Conservation (phyloP, 2,888 invertebrate genomes). For the Drosophila colorata region DNA sequence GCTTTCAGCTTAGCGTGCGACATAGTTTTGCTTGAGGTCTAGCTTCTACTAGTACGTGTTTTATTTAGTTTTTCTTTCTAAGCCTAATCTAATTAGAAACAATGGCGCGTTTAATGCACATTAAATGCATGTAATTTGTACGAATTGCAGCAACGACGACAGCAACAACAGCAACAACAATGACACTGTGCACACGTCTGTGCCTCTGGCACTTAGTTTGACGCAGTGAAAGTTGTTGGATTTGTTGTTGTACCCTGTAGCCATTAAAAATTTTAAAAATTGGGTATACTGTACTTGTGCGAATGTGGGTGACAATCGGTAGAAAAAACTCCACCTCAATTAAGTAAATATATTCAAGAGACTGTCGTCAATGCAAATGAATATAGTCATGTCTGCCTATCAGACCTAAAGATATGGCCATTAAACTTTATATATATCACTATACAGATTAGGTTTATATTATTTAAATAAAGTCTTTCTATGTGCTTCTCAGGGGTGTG, state of each 20-base stretch:
- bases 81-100: conserved; percentile 78
- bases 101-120: conserved; percentile 63
- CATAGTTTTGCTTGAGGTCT: conserved; percentile 67
- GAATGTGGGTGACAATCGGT: too few relatives aligned
- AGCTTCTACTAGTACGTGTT: conserved; percentile 44
- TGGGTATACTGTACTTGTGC: not conserved
- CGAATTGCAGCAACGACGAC: conserved; percentile 33
- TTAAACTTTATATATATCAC: too few relatives aligned
- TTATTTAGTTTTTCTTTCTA: conserved; percentile 14
- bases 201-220: conserved; percentile 43
- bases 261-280: not conserved
- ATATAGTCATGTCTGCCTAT: too few relatives aligned
- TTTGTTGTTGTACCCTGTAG: conserved; percentile 30
- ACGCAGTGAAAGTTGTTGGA: conserved; percentile 69
- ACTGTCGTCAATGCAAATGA: too few relatives aligned
- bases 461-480: too few relatives aligned
- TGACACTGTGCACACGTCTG: conserved; percentile 19
- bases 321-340: too few relatives aligned
- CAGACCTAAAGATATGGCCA: too few relatives aligned
- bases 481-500: too few relatives aligned
- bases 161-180: conserved; percentile 16
- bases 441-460: too few relatives aligned
- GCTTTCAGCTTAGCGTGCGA: conserved; percentile 61
- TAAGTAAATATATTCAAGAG: too few relatives aligned
- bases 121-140: conserved; percentile 73